Conservation (phyloP, 2,797 vertebrate species). For the Microctenopoma lineatum region DNA sequence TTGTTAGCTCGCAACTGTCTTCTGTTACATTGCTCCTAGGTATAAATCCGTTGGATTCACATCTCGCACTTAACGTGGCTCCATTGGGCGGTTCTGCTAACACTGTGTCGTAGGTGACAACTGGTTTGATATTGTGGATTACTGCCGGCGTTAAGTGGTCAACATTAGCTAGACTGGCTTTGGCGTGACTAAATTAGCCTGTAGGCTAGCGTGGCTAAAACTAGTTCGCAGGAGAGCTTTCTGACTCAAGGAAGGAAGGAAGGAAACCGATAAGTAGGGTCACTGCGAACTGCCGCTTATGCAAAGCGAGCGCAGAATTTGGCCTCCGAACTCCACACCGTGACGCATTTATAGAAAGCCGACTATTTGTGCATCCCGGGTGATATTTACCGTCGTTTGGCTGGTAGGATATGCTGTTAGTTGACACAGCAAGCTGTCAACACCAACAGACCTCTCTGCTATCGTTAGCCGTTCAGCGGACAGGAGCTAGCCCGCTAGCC, state of each 20-base stretch:
- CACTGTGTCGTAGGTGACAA: background rate
- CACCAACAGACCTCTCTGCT: conserved; percentile 40
- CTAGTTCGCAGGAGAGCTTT: conserved; percentile 38
- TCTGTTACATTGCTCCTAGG: background rate
- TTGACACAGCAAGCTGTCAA: conserved; percentile 44
- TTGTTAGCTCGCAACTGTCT: conserved; percentile 25
- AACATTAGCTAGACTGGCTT: conserved; percentile 2
- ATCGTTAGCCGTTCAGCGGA: conserved; percentile 18
- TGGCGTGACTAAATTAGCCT: conserved; percentile 19
- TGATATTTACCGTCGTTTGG: conserved; percentile 39
- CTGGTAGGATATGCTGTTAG: conserved; percentile 43
- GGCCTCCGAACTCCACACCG: conserved; percentile 17
- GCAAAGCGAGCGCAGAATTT: conserved; percentile 40
- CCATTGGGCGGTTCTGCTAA: background rate
- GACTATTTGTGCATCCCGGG: conserved; percentile 20
- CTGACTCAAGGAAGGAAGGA: conserved; percentile 67
- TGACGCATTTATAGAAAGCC: conserved; percentile 56
- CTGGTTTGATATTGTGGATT: background rate
- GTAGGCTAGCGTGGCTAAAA: conserved; percentile 46
- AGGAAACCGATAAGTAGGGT: conserved; percentile 57
- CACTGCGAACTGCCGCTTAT: conserved; percentile 44
- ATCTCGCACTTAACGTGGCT: background rate
- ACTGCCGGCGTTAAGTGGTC: background rate
- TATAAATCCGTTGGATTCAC: background rate
- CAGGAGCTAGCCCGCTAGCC: conserved; percentile 56